Conservation (phyloP, 2,113 vertebrate genomes). For the Sitta europaea region DNA sequence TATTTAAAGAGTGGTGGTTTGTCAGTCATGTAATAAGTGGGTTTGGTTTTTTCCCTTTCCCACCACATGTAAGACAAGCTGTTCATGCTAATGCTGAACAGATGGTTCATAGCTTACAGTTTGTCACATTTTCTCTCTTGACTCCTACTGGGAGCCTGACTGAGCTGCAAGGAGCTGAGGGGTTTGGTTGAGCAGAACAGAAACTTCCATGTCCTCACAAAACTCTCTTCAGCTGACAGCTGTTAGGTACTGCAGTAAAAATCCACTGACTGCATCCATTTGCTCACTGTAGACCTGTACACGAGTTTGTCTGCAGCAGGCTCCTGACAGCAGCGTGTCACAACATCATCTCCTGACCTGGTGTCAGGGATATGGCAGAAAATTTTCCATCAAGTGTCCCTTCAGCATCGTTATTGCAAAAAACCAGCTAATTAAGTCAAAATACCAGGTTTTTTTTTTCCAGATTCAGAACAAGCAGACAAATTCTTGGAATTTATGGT, state of each 20-base stretch:
- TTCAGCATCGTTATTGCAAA: not conserved
- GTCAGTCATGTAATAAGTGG: not conserved
- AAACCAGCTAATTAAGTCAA: not conserved
- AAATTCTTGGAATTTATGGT: not conserved
- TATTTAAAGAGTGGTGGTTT: not conserved
- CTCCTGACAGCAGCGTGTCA: accelerated
- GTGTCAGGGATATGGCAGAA: not conserved
- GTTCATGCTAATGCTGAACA: not conserved
- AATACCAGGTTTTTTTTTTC: not conserved
- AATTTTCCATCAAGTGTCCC: not conserved
- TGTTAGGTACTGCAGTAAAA: not conserved
- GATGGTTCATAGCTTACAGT: constrained; percentile 2
- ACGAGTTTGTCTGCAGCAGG: not conserved
- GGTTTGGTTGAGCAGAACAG: not conserved
- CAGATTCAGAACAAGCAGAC: not conserved
- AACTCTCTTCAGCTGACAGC: not conserved
- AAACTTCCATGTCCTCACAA: not conserved
- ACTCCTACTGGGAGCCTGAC: not conserved
- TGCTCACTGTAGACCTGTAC: not conserved
- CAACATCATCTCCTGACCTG: not conserved
- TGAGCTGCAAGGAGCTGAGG: not conserved
- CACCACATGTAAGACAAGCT: not conserved
- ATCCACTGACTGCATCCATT: not conserved
- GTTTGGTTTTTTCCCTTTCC: not conserved
- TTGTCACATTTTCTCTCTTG: not conserved